A percentile compares a stretch with the other conserved stretches of the same genome.
Conservation (phyloP, 1,140 invertebrate species). For the Brachionus manjavacas region DNA sequence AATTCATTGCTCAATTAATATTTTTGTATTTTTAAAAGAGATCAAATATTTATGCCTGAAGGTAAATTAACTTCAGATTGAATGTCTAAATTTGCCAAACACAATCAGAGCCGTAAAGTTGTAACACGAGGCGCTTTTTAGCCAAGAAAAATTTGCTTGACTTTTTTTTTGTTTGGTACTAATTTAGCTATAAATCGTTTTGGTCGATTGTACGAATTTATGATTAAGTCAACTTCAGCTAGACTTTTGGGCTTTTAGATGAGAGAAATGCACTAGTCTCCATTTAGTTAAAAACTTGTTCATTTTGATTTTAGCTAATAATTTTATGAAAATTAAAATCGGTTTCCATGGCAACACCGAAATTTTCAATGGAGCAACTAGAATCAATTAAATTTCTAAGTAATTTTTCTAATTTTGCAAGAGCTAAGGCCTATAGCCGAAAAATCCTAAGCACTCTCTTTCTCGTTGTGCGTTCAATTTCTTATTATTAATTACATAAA, state of each 20-base stretch:
- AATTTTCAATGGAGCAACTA: neutral
- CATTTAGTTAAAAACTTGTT: neutral
- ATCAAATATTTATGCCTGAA: neutral
- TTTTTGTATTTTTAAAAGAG: neutral
- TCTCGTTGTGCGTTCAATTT: neutral
- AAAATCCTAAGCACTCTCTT: neutral
- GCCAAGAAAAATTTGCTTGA: neutral
- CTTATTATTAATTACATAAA: slow-evolving; percentile 19
- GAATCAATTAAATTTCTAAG: slow-evolving; percentile 30
- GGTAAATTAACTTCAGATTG: neutral
- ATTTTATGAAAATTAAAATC: slow-evolving; percentile 6
- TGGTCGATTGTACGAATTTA: neutral
- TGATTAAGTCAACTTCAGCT: neutral
- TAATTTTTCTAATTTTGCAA: slow-evolving; percentile 4
- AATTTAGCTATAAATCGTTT: neutral
- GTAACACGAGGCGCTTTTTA: neutral
- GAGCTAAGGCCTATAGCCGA: neutral
- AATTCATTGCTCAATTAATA: neutral
- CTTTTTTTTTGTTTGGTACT: neutral
- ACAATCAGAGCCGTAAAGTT: neutral
- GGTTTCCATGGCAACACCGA: neutral
- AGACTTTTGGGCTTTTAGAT: neutral
- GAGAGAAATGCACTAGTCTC: neutral
- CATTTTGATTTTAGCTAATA: slow-evolving; percentile 18
- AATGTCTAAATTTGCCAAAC: neutral